Evolutionary conservation across 2,113 vertebrate species (phyloP).

Genomic region (Taurulus bubalis): DNA sequence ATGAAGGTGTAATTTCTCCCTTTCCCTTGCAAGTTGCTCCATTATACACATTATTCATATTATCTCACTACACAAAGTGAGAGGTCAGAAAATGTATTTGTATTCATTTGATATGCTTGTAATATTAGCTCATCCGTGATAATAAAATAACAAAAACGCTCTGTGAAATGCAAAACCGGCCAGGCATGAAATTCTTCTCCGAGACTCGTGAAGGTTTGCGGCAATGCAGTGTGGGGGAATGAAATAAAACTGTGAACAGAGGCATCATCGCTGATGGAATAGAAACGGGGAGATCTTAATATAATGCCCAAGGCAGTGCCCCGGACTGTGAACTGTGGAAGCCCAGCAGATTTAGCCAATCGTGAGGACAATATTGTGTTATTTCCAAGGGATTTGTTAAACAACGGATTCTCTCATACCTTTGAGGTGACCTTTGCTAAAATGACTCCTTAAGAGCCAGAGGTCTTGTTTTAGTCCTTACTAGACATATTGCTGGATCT

Average conservation of each 20-base stretch:
- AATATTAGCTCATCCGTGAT: constrained; percentile 45
- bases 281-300: constrained; percentile 58
- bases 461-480: constrained; percentile 20
- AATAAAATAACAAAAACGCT: constrained; percentile 60
- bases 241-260: constrained; percentile 30
- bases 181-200: constrained; percentile 23
- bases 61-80: constrained; percentile 8
- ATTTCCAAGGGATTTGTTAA: constrained; percentile 29
- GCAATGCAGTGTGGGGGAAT: constrained; percentile 3
- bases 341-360: constrained; percentile 20
- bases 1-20: not conserved
- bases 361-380: constrained; percentile 36
- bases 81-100: constrained; percentile 45
- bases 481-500: constrained; percentile 14
- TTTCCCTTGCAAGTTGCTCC: constrained; percentile 12
- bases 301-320: constrained; percentile 25
- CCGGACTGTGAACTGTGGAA: constrained; percentile 25
- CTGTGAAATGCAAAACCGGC: constrained; percentile 47
- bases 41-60: constrained; percentile 14
- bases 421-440: constrained; percentile 30
- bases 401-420: constrained; percentile 20
- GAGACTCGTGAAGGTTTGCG: constrained; percentile 10
- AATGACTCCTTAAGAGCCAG: not conserved
- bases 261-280: constrained; percentile 21
- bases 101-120: constrained; percentile 53